A percentile compares a stretch with the other conserved stretches of the same genome.
phyloP scores from a whole-genome alignment of 1,140 invertebrate genomes.

The Cepaea nemoralis region DNA sequence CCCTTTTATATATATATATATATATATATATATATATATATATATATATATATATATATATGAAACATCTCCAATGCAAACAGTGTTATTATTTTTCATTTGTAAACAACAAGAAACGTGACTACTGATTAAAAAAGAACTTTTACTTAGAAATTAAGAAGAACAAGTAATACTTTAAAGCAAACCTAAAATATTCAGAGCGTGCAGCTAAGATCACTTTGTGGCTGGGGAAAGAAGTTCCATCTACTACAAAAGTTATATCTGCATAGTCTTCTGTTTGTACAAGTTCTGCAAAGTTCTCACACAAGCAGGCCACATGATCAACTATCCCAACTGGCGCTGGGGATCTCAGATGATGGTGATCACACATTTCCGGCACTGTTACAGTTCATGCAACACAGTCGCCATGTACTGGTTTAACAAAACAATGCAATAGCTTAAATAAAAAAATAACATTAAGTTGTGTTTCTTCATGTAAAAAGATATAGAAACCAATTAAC shows the following conservation, averaged over 20 bases:
- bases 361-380: constrained; percentile 64
- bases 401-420: not conserved
- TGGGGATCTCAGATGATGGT: constrained; percentile 64
- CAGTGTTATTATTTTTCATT: too few relatives aligned
- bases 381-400: not conserved
- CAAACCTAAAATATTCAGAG: constrained; percentile 91
- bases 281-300: constrained; percentile 86
- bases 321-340: constrained; percentile 66
- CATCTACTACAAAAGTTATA: constrained; percentile 89
- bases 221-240: constrained; percentile 86
- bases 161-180: too few relatives aligned
- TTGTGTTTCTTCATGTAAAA: too few relatives aligned
- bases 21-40: too few relatives aligned
- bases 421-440: not conserved
- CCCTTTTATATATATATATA: too few relatives aligned
- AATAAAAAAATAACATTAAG: too few relatives aligned
- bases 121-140: too few relatives aligned
- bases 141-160: too few relatives aligned
- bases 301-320: constrained; percentile 73
- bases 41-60: too few relatives aligned
- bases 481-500: too few relatives aligned
- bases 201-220: constrained; percentile 91
- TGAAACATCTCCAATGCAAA: too few relatives aligned
- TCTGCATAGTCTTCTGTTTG: constrained; percentile 91
- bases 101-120: too few relatives aligned